Evolutionary conservation across 2,113 vertebrate genomes (phyloP).

Genomic region (Pithys albifrons): DNA sequence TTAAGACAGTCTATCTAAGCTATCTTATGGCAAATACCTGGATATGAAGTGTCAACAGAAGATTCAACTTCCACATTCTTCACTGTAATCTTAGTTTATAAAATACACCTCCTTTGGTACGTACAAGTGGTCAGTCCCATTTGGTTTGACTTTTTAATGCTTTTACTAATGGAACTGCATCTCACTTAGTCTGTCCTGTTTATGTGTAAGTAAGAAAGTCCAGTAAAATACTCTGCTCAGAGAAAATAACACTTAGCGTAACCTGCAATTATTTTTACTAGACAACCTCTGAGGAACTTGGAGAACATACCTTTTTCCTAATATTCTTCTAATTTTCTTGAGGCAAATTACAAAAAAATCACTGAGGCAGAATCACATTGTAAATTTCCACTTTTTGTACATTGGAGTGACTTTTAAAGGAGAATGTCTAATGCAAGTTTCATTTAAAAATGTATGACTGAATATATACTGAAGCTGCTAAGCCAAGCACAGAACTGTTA

Average conservation of each 20-base stretch:
- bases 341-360: neutral
- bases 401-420: neutral
- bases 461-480: neutral
- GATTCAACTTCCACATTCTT: neutral
- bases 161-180: neutral
- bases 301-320: neutral
- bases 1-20: neutral
- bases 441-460: neutral
- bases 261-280: neutral
- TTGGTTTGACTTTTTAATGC: neutral
- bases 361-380: neutral
- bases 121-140: neutral
- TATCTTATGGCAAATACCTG: neutral
- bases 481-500: neutral
- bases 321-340: neutral
- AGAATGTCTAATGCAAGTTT: neutral
- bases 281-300: neutral
- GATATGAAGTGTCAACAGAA: neutral
- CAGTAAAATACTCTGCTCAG: neutral
- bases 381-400: neutral
- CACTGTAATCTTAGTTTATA: neutral
- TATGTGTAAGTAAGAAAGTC: neutral
- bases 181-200: neutral
- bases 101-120: neutral
- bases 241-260: neutral